Conservation (phyloP, 2,797 vertebrate species). For the Oceanodroma leucorhoa region DNA sequence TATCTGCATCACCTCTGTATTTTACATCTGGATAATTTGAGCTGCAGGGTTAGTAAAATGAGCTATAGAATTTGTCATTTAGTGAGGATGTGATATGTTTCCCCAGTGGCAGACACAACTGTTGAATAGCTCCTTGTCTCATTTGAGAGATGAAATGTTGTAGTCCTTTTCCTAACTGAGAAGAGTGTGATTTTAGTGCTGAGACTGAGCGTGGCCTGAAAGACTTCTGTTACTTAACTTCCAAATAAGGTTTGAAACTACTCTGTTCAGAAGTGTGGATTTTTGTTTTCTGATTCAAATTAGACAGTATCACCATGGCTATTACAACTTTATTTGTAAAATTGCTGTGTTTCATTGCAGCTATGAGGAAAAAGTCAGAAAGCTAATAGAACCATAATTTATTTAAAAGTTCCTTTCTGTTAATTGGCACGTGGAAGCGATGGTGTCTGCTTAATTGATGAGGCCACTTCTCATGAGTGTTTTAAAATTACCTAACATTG, state of each 20-base stretch:
- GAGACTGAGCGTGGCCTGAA: neutral
- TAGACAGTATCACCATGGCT: fast-evolving
- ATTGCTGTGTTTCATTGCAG: neutral
- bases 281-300: neutral
- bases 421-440: fast-evolving
- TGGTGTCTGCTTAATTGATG: neutral
- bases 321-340: neutral
- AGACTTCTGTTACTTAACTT: neutral
- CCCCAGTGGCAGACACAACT: neutral
- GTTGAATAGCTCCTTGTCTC: neutral
- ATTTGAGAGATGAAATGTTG: neutral
- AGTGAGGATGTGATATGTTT: neutral
- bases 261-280: neutral
- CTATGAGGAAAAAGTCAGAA: neutral
- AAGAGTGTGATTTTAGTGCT: neutral
- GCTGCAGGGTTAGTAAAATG: neutral
- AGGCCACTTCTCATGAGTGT: fast-evolving
- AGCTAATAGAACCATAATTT: neutral
- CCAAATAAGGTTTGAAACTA: neutral
- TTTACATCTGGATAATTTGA: neutral
- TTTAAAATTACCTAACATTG: neutral
- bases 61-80: neutral
- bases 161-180: neutral
- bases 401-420: neutral
- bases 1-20: neutral